phyloP scores from a whole-genome alignment of 2,113 vertebrate species.

The Athene noctua region DNA sequence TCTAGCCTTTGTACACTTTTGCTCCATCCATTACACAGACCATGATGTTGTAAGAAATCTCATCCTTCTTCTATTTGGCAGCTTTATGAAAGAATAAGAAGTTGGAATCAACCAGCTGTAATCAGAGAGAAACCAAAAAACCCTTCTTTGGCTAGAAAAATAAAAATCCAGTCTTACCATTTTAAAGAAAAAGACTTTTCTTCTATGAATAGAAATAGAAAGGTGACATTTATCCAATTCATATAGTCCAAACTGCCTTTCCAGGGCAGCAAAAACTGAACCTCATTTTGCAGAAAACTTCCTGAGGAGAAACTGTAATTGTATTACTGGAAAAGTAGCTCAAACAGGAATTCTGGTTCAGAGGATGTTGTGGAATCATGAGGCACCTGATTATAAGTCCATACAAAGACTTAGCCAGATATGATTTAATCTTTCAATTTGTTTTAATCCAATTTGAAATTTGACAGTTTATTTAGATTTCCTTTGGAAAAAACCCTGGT shows the following conservation, averaged over 20 bases:
- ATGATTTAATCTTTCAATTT: conserved; percentile 5
- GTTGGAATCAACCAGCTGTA: not conserved
- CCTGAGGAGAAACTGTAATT: not conserved
- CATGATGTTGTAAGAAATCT: not conserved
- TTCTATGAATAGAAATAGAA: not conserved
- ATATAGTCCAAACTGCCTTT: not conserved
- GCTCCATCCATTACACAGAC: not conserved
- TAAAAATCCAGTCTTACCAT: not conserved
- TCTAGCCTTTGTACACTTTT: not conserved
- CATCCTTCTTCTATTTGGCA: not conserved
- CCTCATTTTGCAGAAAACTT: not conserved
- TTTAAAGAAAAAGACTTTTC: not conserved
- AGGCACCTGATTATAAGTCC: not conserved
- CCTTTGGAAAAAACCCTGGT: not conserved
- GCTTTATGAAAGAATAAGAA: not conserved
- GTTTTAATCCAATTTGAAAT: conserved; percentile 35
- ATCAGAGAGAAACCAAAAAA: not conserved
- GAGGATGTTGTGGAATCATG: not conserved
- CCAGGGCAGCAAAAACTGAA: not conserved
- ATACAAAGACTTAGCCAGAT: not conserved
- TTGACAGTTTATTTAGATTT: conserved; percentile 25
- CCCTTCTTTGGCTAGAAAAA: not conserved
- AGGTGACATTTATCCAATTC: not conserved
- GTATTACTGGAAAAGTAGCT: not conserved
- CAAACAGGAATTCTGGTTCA: not conserved